phyloP scores from a whole-genome alignment of 1,140 invertebrate species.

The Nasonia longicornis region DNA sequence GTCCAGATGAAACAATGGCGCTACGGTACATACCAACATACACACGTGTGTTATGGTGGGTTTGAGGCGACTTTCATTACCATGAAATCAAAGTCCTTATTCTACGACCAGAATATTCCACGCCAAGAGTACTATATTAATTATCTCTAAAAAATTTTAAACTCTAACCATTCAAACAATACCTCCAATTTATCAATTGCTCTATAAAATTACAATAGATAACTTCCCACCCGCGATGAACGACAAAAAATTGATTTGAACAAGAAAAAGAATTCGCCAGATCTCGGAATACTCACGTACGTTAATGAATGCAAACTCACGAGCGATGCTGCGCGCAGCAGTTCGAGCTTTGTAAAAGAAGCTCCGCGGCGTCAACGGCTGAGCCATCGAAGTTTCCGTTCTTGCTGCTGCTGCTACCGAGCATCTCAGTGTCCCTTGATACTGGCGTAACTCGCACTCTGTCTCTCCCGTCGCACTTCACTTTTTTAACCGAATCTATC shows the following conservation, averaged over 20 bases:
- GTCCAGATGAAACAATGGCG: conserved; percentile 39
- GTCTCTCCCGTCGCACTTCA: neutral
- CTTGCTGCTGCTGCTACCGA: neutral
- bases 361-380: conserved; percentile 15
- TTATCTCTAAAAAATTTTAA: too few species aligned
- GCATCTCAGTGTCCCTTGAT: neutral
- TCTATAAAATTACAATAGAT: too few species aligned
- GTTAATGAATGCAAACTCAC: conserved; percentile 38
- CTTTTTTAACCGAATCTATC: neutral
- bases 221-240: neutral
- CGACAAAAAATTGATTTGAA: neutral
- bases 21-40: neutral
- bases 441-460: neutral
- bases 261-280: neutral
- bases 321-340: conserved; percentile 9
- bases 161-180: too few species aligned
- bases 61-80: conserved; percentile 29
- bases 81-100: neutral
- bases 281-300: conserved; percentile 28
- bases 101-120: neutral
- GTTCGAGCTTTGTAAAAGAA: neutral
- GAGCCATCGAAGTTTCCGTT: conserved; percentile 32
- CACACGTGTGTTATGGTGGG: neutral
- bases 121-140: neutral
- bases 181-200: too few species aligned